Evolutionary conservation across 2,888 invertebrate genomes (phyloP), one percentile per base, ranked within the genome.

Genomic region (Spialia ferax): DNA sequence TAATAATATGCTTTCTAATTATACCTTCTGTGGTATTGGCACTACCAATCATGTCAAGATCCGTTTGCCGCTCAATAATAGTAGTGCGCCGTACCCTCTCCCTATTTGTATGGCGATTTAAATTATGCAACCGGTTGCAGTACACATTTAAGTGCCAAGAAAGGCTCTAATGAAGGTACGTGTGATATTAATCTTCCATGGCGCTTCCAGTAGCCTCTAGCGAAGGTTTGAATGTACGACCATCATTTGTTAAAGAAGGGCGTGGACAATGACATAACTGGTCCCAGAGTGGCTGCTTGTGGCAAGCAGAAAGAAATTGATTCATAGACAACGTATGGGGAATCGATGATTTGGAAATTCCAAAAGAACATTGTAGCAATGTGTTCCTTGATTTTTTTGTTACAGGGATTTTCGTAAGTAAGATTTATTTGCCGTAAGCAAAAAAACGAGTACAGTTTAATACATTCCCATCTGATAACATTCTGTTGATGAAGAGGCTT

Each of bases 131-230:
- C 56, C 23, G 18, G 63, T 38, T 63, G 38, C 18, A 56, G 45
- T 35, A 48, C 35, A 57, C 29, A 20, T 56, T 8, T 56, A 20
- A 38, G 64, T 38, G 50, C 64, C 57, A 59, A 65, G 57, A 59
- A 65, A 65, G 57, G 64, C 56, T 59, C 64, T 65, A 65, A 65
- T 65, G 64, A 65, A 65, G 38, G 64, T 35, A 59, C 57, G 64
- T 65, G 57, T 65, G 57, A 60, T 66, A 60, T 66, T 26, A 65
- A 65, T 65, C 65, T 65, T 65, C 57, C 65, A 20, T 59, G 65
- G 59, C 57, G 65, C 59, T 35, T 45, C 13, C 56, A 57, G 64
- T 15, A 57, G 64, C 64, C 57, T 35, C 48, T 57, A 35, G 64
- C 64, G 15, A 42, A 5, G 18, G 56, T 13, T 45, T 45, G 57